Evolutionary conservation across 2,113 vertebrate species (phyloP).

Genomic region (Zosterops hypoxanthus): DNA sequence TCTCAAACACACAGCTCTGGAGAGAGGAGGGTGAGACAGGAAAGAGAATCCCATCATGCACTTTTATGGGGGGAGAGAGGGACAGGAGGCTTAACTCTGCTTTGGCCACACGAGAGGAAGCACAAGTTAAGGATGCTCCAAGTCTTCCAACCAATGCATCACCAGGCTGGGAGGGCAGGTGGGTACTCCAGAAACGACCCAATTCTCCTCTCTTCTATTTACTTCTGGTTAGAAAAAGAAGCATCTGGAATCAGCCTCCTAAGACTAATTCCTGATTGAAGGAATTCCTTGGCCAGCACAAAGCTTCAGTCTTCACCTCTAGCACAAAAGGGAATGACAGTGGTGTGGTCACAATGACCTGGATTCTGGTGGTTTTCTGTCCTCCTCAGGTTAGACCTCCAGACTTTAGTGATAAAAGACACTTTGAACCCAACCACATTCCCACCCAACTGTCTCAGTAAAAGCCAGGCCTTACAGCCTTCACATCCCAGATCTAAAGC

Average conservation of each 20-base stretch:
- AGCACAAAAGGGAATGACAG: background rate
- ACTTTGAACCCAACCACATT: background rate
- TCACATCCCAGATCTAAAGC: background rate
- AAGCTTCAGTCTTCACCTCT: background rate
- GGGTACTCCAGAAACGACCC: background rate
- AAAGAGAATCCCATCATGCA: constrained; percentile 53
- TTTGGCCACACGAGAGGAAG: background rate
- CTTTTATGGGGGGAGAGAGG: background rate
- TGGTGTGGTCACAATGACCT: accelerated
- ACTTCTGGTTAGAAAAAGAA: background rate
- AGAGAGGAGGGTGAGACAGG: constrained; percentile 31
- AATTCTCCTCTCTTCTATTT: background rate
- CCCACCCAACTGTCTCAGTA: background rate
- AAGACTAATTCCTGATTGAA: background rate
- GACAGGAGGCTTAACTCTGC: constrained; percentile 16
- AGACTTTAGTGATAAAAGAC: background rate
- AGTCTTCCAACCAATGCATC: background rate
- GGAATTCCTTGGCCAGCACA: background rate
- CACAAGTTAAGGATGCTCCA: background rate
- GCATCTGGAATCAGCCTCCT: background rate
- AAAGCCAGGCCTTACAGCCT: background rate
- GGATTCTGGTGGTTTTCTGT: background rate
- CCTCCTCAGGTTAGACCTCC: background rate
- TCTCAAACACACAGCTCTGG: constrained; percentile 76
- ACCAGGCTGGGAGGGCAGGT: background rate